phyloP scores from a whole-genome alignment of 2,113 vertebrate genomes.

The Sarotherodon lohbergeri region DNA sequence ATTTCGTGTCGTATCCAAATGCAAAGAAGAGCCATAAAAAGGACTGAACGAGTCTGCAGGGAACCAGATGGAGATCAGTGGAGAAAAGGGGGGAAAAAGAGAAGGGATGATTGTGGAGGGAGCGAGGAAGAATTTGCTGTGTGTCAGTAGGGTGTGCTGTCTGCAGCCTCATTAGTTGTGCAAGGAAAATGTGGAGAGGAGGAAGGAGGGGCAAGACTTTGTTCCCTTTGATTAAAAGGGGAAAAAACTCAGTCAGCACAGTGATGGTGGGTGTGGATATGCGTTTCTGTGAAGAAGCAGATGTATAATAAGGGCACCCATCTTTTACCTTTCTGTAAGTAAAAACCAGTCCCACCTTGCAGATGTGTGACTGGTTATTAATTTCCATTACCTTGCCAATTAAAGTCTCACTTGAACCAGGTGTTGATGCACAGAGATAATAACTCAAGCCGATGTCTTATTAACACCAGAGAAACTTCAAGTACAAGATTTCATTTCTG shows the following conservation, averaged over 20 bases:
- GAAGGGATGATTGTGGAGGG: neutral
- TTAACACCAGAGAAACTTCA: slow-evolving; percentile 1
- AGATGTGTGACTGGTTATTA: neutral
- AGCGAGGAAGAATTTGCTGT: neutral
- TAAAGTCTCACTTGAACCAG: neutral
- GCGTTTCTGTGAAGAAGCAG: neutral
- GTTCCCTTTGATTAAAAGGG: slow-evolving; percentile 12
- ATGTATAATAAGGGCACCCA: neutral
- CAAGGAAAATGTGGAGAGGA: neutral
- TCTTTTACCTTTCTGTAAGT: slow-evolving; percentile 27
- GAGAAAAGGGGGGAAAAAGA: neutral
- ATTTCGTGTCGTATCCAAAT: neutral
- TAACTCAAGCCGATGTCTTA: neutral
- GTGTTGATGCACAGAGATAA: neutral
- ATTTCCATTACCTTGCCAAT: neutral
- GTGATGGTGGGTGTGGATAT: neutral
- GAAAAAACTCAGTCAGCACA: neutral
- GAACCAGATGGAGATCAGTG: neutral
- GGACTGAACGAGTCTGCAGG: neutral
- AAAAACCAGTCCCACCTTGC: neutral
- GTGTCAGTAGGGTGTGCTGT: slow-evolving; percentile 41
- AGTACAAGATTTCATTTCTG: neutral
- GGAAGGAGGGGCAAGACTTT: slow-evolving; percentile 8
- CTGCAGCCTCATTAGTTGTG: slow-evolving; percentile 28
- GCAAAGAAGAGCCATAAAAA: neutral